Evolutionary conservation across 2,888 invertebrate species (phyloP).

Genomic region (Eledona agricola): DNA sequence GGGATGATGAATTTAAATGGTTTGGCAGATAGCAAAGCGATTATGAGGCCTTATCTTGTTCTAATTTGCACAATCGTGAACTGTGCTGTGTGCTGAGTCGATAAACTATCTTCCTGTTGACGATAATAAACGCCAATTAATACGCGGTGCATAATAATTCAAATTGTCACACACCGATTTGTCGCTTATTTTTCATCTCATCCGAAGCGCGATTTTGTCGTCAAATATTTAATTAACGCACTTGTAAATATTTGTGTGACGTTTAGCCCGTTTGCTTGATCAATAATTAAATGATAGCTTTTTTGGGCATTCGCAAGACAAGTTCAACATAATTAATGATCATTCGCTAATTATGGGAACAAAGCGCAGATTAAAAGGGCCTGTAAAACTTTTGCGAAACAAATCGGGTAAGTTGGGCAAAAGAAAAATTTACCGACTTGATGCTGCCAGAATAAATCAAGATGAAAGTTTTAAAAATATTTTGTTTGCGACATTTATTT

Average conservation of each 20-base stretch:
- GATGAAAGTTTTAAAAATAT: constrained; percentile 33
- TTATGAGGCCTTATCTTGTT: too few species aligned
- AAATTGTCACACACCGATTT: too few species aligned
- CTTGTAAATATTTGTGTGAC: constrained; percentile 12
- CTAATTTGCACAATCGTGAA: too few species aligned
- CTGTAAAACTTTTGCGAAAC: constrained; percentile 31
- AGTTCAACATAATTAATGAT: too few species aligned
- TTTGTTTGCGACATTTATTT: constrained; percentile 33
- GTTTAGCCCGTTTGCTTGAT: too few species aligned
- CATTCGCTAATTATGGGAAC: constrained; percentile 25
- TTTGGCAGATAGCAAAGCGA: too few species aligned
- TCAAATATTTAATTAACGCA: constrained; percentile 23
- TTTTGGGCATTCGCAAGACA: too few species aligned
- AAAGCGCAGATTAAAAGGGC: constrained; percentile 33
- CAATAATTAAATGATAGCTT: too few species aligned
- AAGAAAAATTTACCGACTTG: constrained; percentile 26
- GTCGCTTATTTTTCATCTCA: too few species aligned
- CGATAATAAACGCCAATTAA: constrained; percentile 10
- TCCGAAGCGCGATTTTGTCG: constrained; percentile 8
- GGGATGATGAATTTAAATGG: too few species aligned
- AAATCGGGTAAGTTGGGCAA: constrained; percentile 33
- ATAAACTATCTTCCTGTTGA: background rate
- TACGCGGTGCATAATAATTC: too few species aligned
- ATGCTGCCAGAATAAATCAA: constrained; percentile 35
- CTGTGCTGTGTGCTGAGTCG: too few species aligned